Base-by-base conservation (phyloP, 2,113 vertebrate genomes). In the Anser brachyrhynchus region DNA sequence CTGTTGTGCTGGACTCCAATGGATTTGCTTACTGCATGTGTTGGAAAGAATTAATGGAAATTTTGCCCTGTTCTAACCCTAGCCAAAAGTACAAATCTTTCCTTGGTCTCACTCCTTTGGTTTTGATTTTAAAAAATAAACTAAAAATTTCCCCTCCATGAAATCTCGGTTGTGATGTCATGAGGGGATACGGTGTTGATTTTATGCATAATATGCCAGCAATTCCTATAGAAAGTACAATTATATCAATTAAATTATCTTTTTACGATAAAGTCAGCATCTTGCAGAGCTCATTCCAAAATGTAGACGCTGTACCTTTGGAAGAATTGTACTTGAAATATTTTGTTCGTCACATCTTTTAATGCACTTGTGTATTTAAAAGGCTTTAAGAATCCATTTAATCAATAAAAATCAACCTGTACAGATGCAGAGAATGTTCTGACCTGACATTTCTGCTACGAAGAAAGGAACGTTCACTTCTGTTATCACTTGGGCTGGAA, bases 1-100 rank as follows among this genome's bases (percentile, higher is more conserved):
- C 69, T 85, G 6, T 84, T 58, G 16, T 79, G 58, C 65, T 75
- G 10, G 55, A 71, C n/a, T 87, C 37, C 54, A 79, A 9, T 73
- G 78, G 43, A 80, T 87, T 96, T 91, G 64, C 64, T 92, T 89
- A 57, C 28, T 65, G 77, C 89, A 66, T 93, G 89, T 91, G 91
- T 91, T 91, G 83, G 71, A 88, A 86, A 88, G 41, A 93, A 70
- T 87, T 75, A 67, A 88, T 88, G 44, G 49, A 75, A 55, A 12
- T 65, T 87, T 62, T 80, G 31, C 37, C 55, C 11, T 76, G 9
- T 90, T 87, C 79, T 90, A 91, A 85, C 52, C 13, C 26, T 55
- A 76, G 74, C 57, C 58, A 77, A 72, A 78, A 73, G 57, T 64
- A 49, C 51, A 78, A 37, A 52, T 71, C n/a, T 77, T 73, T 87